Base-by-base conservation (phyloP, 2,797 vertebrate genomes). In the Ara ararauna region DNA sequence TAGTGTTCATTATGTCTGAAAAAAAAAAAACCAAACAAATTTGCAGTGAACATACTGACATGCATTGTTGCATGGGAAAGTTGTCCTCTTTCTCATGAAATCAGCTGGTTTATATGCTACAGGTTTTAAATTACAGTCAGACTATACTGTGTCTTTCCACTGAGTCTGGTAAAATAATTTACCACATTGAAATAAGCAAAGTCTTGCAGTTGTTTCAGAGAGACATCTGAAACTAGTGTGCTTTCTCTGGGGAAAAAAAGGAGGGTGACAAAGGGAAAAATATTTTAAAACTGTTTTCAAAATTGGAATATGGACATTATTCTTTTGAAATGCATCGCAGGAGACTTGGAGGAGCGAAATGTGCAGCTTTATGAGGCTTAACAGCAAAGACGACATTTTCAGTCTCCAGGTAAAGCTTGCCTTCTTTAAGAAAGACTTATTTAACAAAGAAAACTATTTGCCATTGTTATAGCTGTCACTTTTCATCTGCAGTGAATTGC, bases 241-340 rank as follows among this genome's bases (percentile, higher is more conserved):
- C 5, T 85, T 90, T 74, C 11, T 44, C 40, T 50, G 13, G 3
- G 8, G 44, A 27, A 84, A 87, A 61, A 65, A 32, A 4, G 2
- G 2, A 17, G 2, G 1, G 5, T 7, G 30, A 27, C 32, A 11
- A 9, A 3, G 4, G 5, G 11, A 16, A 54, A 60, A 3, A 3
- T 20, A 10, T 61, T 32, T 68, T 42, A 12, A 54, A 90, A 21
- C 5, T n/a, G 6, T 0, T 74, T 8, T 75, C 27, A 19, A 65
- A 87, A 81, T 38, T 36, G 10, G 14, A 65, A 36, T 70, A 61
- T 21, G 15, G n/a, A n/a, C 19, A 68, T 75, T 73, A 29, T 56
- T 61, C 21, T 92, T 89, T 66, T 77, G 42, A 86, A 93, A 82
- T 84, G 9, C 7, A 48, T 54, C n/a, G 66, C 27, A 58, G 38